Evolutionary conservation across 2,113 vertebrate species (phyloP).

Genomic region (Hypomesus transpacificus): DNA sequence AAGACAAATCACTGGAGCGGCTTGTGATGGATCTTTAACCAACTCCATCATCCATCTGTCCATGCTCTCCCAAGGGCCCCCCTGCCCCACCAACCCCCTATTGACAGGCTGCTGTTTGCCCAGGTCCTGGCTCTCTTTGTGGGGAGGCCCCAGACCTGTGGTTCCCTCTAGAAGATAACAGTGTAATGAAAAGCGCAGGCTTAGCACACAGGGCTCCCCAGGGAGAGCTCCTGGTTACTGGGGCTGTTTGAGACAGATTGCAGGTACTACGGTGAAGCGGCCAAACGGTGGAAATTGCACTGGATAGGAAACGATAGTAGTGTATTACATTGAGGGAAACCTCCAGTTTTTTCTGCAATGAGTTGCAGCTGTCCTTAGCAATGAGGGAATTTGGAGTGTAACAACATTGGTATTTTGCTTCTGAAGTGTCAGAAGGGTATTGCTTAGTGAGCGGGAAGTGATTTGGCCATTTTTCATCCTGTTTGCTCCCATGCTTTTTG

Average conservation of each 20-base stretch:
- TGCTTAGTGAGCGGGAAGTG: too few species aligned
- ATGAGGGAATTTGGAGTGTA: too few species aligned
- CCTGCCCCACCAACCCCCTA: background rate
- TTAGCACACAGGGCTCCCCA: background rate
- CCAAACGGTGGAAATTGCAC: too few species aligned
- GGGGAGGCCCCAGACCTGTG: background rate
- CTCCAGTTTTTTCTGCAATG: background rate
- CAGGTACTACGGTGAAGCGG: too few species aligned
- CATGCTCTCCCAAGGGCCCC: background rate
- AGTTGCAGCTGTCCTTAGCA: too few species aligned
- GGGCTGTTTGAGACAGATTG: background rate
- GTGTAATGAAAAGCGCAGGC: constrained; percentile 34
- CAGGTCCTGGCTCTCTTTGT: background rate
- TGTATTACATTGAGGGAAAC: too few species aligned
- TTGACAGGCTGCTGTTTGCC: background rate
- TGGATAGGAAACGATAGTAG: too few species aligned
- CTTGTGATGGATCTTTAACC: background rate
- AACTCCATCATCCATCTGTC: too few species aligned
- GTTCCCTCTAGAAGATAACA: constrained; percentile 31
- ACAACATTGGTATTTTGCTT: too few species aligned
- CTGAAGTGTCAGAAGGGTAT: too few species aligned
- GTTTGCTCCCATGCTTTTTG: constrained; percentile 33
- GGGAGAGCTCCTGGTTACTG: constrained; percentile 21
- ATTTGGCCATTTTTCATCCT: background rate
- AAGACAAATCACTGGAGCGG: background rate